Base-by-base conservation (phyloP, 2,797 vertebrate genomes). In the Sebastes hubbsi region DNA sequence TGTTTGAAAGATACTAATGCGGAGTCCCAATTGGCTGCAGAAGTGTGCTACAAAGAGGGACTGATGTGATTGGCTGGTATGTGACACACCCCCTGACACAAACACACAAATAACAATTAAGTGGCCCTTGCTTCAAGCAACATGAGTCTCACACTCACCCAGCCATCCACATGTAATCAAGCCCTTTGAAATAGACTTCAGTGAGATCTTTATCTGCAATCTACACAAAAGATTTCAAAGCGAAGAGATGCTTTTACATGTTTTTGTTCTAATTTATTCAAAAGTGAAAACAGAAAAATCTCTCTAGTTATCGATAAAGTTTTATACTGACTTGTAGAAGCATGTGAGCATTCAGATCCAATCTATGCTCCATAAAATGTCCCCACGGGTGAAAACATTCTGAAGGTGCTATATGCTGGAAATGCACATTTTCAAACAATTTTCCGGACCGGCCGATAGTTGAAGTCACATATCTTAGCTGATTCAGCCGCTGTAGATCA, bases 61-160 rank as follows among this genome's bases (percentile, higher is more conserved):
- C 4, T 8, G 18, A 24, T 65, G 25, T 7, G 82, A 89, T 80
- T 89, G 88, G 87, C 16, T 56, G 71, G 60, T 18, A 55, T 4
- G 68, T 8, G 56, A 27, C 81, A 22, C 77, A 78, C 62, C 72
- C 65, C 72, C 75, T n/a, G 52, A 81, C 72, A 70, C 74, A 52
- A 18, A 52, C n/a, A 59, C 80, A 63, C 71, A 54, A 24, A 49
- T 22, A 34, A 30, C 52, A 78, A 72, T 46, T 54, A 25, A 71
- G 54, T 4, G 1, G 20, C 27, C 20, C n/a, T 36, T 0, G 5
- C 24, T 30, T 66, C n/a, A 8, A 32, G 9, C 36, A 27, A 3
- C 61, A 42, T 42, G 38, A 42, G 38, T 52, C 65, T 58, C 16
- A n/a, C 32, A 20, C 18, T 49, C 46, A 49, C 46, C 0, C 49